Conservation (phyloP, 2,888 invertebrate genomes). For the Catocala fraxini region DNA sequence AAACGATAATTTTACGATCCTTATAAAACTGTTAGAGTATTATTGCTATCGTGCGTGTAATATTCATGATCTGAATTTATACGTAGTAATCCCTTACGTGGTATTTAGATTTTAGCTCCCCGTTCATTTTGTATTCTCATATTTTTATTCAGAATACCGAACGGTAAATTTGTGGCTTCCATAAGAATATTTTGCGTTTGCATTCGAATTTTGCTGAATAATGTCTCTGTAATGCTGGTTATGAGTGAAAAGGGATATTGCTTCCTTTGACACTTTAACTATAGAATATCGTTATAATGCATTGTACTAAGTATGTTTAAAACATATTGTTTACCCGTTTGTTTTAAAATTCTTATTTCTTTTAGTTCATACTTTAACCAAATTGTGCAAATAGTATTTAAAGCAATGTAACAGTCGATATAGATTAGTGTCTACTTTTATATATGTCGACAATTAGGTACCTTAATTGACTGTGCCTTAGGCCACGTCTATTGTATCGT, state of each 20-base stretch:
- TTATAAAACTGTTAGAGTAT: constrained; percentile 39
- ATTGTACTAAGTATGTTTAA: background rate
- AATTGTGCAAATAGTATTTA: too few species aligned
- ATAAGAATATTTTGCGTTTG: constrained; percentile 29
- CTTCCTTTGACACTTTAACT: constrained; percentile 30
- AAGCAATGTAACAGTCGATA: background rate
- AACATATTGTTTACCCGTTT: background rate
- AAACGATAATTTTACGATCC: constrained; percentile 51
- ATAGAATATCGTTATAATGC: constrained; percentile 15
- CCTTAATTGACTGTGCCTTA: constrained; percentile 37
- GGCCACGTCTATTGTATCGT: constrained; percentile 22
- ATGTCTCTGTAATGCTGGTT: constrained; percentile 15
- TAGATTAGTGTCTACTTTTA: constrained; percentile 26
- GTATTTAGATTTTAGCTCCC: constrained; percentile 26
- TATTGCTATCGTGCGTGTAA: constrained; percentile 43
- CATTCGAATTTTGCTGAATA: constrained; percentile 29
- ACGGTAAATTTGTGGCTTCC: constrained; percentile 13
- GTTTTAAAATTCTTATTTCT: background rate
- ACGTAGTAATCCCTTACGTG: constrained; percentile 20
- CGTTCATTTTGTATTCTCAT: constrained; percentile 18
- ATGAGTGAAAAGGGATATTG: constrained; percentile 24
- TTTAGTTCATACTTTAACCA: background rate
- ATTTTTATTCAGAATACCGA: constrained; percentile 31
- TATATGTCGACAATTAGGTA: constrained; percentile 40
- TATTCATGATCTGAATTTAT: constrained; percentile 22